These are phyloP conservation scores for Nemurella pictetii DNA, from an alignment of 2,888 invertebrate genomes.

Conservation along the genomic window DNA sequence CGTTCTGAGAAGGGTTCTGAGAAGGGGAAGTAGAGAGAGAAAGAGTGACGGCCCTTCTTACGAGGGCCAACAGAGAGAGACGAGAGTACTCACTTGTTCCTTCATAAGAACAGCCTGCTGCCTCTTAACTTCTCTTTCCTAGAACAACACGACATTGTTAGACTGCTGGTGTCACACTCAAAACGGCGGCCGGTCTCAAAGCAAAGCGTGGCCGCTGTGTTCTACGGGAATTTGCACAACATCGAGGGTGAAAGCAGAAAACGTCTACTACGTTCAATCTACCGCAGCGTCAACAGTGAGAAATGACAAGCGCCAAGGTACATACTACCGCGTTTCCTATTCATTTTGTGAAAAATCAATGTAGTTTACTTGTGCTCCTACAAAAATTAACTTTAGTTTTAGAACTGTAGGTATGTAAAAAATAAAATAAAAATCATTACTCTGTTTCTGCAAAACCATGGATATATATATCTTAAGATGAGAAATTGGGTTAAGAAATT, in stretches of 20 bases:
- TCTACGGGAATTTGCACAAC: background rate
- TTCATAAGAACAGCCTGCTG: constrained; percentile 87
- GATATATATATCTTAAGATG: too few relatives aligned
- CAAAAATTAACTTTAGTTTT: too few relatives aligned
- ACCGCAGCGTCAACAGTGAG: too few relatives aligned
- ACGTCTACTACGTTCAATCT: too few relatives aligned
- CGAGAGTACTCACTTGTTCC: constrained; percentile 75
- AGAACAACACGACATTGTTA: constrained; percentile 53
- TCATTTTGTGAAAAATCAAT: too few relatives aligned
- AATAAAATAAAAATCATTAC: too few relatives aligned
- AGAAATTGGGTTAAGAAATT: too few relatives aligned
- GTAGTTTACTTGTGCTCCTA: too few relatives aligned
- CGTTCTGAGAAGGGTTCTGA: background rate
- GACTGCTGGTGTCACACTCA: background rate
- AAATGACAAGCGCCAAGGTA: too few relatives aligned
- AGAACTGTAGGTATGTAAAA: too few relatives aligned
- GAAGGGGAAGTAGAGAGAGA: constrained; percentile 1
- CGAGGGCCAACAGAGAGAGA: background rate
- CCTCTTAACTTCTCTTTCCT: constrained; percentile 90
- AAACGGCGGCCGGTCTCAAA: background rate
- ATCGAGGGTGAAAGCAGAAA: background rate
- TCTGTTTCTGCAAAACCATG: too few relatives aligned
- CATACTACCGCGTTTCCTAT: too few relatives aligned
- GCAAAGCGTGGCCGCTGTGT: background rate
- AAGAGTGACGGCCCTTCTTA: background rate